Evolutionary conservation across 2,797 vertebrate genomes (phyloP).

Genomic region (Hephaestus fuliginosus): DNA sequence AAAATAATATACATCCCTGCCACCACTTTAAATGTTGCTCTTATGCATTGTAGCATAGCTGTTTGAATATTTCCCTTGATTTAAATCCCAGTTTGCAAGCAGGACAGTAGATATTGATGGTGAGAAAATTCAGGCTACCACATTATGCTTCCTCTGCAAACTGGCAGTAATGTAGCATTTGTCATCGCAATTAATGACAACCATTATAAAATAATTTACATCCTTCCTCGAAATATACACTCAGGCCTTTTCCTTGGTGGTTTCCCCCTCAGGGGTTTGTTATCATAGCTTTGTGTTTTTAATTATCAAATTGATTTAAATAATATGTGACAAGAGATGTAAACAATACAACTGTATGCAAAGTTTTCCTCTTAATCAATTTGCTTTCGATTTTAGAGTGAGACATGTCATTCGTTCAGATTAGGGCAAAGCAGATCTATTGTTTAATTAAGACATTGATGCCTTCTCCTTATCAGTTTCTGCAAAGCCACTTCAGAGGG

Average conservation of each 20-base stretch:
- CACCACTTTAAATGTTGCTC: no score
- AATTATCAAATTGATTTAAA: not conserved
- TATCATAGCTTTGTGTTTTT: not conserved
- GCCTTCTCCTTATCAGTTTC: not conserved
- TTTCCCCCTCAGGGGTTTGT: not conserved
- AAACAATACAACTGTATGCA: not conserved
- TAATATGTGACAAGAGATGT: not conserved
- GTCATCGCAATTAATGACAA: not conserved
- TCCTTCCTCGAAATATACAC: not conserved
- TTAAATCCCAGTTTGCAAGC: not conserved
- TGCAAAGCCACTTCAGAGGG: not conserved
- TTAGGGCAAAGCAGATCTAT: not conserved
- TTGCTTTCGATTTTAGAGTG: not conserved
- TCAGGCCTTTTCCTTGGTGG: not conserved
- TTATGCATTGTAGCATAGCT: no score
- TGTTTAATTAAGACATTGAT: not conserved
- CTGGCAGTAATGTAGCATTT: not conserved
- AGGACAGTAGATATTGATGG: not conserved
- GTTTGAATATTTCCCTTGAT: no score
- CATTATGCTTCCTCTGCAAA: not conserved
- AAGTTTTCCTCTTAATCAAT: not conserved
- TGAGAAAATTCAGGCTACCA: not conserved
- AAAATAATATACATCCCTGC: no score
- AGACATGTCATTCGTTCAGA: not conserved
- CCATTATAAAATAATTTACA: not conserved